These are phyloP conservation scores for Ceratosolen fusciceps DNA, from an alignment of 1,140 invertebrate genomes.

Conservation along the genomic window DNA sequence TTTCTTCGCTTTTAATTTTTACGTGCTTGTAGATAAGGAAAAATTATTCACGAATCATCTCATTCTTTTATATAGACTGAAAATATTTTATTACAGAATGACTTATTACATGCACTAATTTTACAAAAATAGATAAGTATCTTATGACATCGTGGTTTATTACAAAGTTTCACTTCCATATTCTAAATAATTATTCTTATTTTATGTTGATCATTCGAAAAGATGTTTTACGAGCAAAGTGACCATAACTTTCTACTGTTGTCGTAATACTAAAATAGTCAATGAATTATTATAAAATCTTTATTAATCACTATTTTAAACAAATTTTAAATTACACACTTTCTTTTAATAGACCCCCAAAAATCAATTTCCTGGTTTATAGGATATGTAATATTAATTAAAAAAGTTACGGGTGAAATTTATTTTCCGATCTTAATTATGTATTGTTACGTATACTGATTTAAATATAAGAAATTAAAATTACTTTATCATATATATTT, in stretches of 20 bases:
- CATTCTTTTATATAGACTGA: conserved; percentile 19
- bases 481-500: conserved; percentile 19
- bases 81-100: conserved; percentile 33
- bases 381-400: neutral
- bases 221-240: conserved; percentile 8
- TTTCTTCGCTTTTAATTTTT: neutral
- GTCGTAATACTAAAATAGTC: neutral
- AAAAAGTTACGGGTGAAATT: neutral
- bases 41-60: conserved; percentile 46
- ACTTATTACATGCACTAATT: conserved; percentile 32
- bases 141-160: conserved; percentile 6
- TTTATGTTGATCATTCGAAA: conserved; percentile 14
- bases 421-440: neutral
- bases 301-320: neutral
- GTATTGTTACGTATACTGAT: neutral
- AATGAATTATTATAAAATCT: neutral
- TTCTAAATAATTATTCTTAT: conserved; percentile 4
- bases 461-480: conserved; percentile 2
- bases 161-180: conserved; percentile 35
- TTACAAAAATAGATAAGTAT: neutral
- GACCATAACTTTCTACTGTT: conserved; percentile 4
- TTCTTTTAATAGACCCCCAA: neutral
- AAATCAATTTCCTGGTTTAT: neutral
- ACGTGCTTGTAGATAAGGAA: conserved; percentile 42
- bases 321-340: neutral